Base-by-base conservation (phyloP, 2,888 invertebrate species). In the Creontiades dilutus region DNA sequence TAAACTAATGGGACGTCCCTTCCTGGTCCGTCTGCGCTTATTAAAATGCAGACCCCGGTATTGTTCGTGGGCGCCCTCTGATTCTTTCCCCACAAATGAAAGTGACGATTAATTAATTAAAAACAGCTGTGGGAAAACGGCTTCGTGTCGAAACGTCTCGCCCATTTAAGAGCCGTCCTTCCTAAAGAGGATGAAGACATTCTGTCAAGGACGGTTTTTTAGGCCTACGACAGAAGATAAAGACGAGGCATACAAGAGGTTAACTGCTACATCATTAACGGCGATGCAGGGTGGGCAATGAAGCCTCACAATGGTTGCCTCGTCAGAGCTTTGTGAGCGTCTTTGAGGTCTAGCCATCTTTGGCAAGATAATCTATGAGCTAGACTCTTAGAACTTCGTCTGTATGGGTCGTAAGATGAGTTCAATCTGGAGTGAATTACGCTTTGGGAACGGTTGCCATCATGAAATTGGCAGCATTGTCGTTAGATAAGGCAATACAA, bases 171-270 rank as follows among this genome's bases (percentile, higher is more conserved):
- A 68, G 23, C 68, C 68, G 68, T 68, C 68, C 23, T 68, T 68
- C 68, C 68, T 23, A 68, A 68, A 68, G 68, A n/a, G 68, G 68
- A 68, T 68, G 68, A 68, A 68, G 68, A 68, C 68, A 68, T 68
- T 68, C 27, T 23, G 68, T 27, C 68, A 68, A 68, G 68, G 68
- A 68, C 68, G 68, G 68, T 68, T 68, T 37, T 68, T 68, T 23
- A 23, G 68, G 68, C 68, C 12, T 68, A 23, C 68, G 68, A 68
- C 68, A 68, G 27, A 68, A 23, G 68, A 68, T 68, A 52, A 52
- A 52, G 52, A 52, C 52, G 52, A 23, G 27, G 68, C n/a, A 19
- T 61, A 68, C 68, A 23, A 68, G 68, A 68, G 68, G 68, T 68
- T 68, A 68, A 68, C 68, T 68, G 68, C 68, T 68, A 23, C 68